These are phyloP conservation scores for Ictalurus furcatus DNA, from an alignment of 2,113 vertebrate genomes.

Conservation along the genomic window DNA sequence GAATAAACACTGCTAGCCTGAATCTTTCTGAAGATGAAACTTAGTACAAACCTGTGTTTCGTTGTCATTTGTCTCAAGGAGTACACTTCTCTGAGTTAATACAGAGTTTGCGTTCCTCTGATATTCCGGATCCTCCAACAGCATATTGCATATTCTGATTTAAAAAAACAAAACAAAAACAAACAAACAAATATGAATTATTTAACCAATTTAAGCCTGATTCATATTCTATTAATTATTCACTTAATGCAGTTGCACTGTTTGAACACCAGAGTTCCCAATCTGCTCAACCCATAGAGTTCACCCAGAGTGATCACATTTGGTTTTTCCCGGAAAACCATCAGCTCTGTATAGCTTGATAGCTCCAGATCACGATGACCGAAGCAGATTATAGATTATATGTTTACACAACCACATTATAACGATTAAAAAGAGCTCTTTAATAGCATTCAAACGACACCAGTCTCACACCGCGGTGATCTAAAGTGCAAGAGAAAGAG, in stretches of 20 bases:
- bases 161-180: constrained; percentile 29
- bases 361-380: not conserved
- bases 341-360: not conserved
- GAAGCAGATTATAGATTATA: not conserved
- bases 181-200: not conserved
- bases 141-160: constrained; percentile 90
- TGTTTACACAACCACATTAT: not conserved
- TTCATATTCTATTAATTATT: not conserved
- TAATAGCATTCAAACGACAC: not conserved
- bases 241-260: not conserved
- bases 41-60: constrained; percentile 65
- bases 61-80: constrained; percentile 85
- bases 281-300: not conserved
- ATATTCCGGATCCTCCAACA: constrained; percentile 93
- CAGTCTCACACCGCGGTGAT: accelerated
- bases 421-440: not conserved
- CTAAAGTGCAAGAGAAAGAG: not conserved
- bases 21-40: not conserved
- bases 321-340: not conserved
- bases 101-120: constrained; percentile 82
- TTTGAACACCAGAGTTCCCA: not conserved
- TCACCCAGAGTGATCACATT: not conserved
- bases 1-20: not conserved
- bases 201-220: not conserved
- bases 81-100: constrained; percentile 84